phyloP scores from a whole-genome alignment of 2,113 vertebrate species.

The Chamaetylas fuelleborni region DNA sequence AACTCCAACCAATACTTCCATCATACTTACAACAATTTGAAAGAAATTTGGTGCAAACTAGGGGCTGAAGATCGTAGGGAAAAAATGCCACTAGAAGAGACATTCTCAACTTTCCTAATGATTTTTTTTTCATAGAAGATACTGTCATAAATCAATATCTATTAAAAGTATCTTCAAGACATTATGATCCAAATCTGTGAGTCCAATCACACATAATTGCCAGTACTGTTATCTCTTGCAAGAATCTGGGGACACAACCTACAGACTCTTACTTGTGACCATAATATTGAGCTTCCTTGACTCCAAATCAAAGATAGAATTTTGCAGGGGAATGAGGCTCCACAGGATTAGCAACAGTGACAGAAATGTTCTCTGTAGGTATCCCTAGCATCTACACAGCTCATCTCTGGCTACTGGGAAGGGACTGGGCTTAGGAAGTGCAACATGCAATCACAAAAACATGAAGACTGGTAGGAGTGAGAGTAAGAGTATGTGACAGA shows the following conservation, averaged over 20 bases:
- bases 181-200: background rate
- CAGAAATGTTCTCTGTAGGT: background rate
- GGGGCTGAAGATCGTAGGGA: accelerated
- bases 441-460: background rate
- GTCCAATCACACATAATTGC: background rate
- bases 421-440: background rate
- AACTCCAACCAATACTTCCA: background rate
- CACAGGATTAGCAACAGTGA: background rate
- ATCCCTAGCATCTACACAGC: background rate
- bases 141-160: background rate
- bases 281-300: background rate
- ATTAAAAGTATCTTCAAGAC: background rate
- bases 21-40: background rate
- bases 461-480: background rate
- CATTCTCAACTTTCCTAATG: background rate
- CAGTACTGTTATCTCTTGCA: background rate
- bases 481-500: background rate
- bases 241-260: background rate
- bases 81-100: background rate
- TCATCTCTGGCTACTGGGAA: background rate
- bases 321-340: background rate
- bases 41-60: background rate
- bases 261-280: background rate
- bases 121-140: background rate
- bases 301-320: background rate